Evolutionary conservation across 2,888 invertebrate genomes (phyloP).

Genomic region (Rotaria magnacalcarata): DNA sequence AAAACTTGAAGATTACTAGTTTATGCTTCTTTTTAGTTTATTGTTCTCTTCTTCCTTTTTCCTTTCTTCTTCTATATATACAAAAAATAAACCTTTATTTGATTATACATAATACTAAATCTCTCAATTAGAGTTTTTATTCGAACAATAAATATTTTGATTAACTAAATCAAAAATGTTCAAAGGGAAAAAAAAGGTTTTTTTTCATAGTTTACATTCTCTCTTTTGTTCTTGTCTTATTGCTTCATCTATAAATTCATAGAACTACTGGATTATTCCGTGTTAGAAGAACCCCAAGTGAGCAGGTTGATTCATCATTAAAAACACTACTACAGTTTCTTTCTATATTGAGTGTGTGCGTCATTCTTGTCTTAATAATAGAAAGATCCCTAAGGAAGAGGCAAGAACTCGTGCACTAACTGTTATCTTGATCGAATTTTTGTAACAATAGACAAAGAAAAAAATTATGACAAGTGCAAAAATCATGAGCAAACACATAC

Average conservation of each 20-base stretch:
- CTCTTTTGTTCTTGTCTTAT: not conserved
- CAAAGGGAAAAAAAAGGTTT: not conserved
- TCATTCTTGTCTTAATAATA: not conserved
- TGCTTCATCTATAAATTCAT: not conserved
- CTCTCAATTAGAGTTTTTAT: not conserved
- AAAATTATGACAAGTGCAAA: constrained; percentile 2
- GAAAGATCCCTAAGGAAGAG: not conserved
- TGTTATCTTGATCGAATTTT: constrained; percentile 26
- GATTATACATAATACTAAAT: not conserved
- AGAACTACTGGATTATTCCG: not conserved
- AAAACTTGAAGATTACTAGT: not conserved
- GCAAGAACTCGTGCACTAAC: not conserved
- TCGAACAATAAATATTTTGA: not conserved
- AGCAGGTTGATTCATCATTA: not conserved
- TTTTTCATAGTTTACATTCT: not conserved
- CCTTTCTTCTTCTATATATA: not conserved
- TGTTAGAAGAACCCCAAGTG: not conserved
- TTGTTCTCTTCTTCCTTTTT: not conserved
- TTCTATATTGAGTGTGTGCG: not conserved
- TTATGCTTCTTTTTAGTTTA: not conserved
- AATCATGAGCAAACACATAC: not conserved
- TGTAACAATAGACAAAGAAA: not conserved
- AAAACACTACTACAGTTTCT: not conserved
- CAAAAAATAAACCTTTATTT: not conserved
- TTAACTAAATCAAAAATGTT: not conserved